phyloP scores from a whole-genome alignment of 1,140 invertebrate species.

The Diprion similis region DNA sequence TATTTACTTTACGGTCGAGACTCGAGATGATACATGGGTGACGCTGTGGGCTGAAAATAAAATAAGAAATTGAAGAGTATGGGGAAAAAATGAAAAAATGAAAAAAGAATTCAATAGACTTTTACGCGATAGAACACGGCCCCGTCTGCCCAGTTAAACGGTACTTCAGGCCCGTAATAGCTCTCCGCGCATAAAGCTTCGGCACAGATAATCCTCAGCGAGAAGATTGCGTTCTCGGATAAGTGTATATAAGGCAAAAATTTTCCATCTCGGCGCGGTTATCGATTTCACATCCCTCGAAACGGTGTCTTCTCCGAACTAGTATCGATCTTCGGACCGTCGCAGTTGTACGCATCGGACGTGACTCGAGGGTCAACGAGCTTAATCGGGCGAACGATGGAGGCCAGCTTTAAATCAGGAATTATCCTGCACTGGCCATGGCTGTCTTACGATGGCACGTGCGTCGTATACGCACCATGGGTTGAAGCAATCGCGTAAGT shows the following conservation, averaged over 20 bases:
- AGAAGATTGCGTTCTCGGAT: not conserved
- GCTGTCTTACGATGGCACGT: too few relatives aligned
- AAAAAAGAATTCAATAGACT: conserved; percentile 6
- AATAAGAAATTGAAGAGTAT: not conserved
- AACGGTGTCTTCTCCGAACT: conserved; percentile 2
- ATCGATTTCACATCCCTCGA: not conserved
- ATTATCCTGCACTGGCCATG: not conserved
- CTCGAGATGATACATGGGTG: not conserved
- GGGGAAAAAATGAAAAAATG: not conserved
- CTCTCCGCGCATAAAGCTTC: not conserved
- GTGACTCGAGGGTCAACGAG: conserved; percentile 6
- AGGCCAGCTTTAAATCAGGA: not conserved
- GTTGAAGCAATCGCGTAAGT: too few relatives aligned
- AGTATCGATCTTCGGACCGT: conserved; percentile 4
- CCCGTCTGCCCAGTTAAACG: conserved; percentile 1
- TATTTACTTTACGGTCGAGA: not conserved
- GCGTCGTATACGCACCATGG: too few relatives aligned
- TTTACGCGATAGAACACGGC: not conserved
- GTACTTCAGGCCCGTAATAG: not conserved
- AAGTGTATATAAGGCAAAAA: not conserved
- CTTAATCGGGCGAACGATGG: not conserved
- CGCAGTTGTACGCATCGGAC: not conserved
- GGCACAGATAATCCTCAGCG: not conserved
- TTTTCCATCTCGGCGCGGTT: not conserved
- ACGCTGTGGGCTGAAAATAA: not conserved